These are phyloP conservation scores for Rousettus madagascariensis DNA, from an alignment of 2,797 vertebrate species.

Conservation along the genomic window DNA sequence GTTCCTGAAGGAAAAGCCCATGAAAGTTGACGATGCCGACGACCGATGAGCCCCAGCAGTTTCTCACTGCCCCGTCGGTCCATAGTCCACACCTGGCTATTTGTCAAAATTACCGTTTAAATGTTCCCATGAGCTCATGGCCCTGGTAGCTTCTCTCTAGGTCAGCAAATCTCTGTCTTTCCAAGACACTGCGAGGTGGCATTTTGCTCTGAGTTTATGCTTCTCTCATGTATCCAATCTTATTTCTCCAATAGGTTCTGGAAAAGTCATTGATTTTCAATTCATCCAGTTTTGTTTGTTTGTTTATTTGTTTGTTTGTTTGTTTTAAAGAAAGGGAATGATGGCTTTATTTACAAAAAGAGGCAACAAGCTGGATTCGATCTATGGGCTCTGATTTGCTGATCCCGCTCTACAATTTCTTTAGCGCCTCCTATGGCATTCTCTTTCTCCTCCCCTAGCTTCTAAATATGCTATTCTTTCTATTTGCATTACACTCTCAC, in stretches of 20 bases:
- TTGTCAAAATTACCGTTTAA: neutral
- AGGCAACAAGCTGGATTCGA: neutral
- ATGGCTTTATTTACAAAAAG: neutral
- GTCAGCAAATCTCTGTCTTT: neutral
- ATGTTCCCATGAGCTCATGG: neutral
- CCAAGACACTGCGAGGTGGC: neutral
- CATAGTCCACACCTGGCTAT: neutral
- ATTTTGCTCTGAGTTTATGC: neutral
- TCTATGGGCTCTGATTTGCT: neutral
- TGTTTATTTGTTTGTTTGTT: too few species aligned
- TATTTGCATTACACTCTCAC: neutral
- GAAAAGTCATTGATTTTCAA: neutral
- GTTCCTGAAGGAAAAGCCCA: neutral
- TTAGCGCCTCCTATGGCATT: fast-evolving
- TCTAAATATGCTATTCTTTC: neutral
- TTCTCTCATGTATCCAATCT: neutral
- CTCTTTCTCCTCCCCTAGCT: too few species aligned
- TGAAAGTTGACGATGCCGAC: neutral
- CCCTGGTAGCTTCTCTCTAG: neutral
- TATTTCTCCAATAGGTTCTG: neutral
- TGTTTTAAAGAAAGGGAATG: neutral
- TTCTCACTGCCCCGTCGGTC: neutral
- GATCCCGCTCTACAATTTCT: neutral
- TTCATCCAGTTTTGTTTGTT: neutral
- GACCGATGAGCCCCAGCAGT: neutral